phyloP scores from a whole-genome alignment of 2,888 invertebrate genomes.

The Caenorhabditis sp. region DNA sequence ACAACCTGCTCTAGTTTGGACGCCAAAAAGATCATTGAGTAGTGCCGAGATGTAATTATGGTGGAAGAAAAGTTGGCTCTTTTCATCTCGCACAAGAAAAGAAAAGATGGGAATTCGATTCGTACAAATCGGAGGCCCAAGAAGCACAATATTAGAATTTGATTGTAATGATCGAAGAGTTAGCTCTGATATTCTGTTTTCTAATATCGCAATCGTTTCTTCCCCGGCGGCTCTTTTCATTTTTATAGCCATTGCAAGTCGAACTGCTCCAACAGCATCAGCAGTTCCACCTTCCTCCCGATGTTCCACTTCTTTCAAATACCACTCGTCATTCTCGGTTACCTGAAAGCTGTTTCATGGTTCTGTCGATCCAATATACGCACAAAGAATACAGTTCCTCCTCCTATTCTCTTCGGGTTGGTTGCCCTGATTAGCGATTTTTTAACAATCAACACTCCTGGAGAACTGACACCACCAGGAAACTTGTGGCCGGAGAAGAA shows the following conservation, averaged over 20 bases:
- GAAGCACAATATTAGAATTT: slow-evolving; percentile 22
- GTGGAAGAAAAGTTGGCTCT: slow-evolving; percentile 89
- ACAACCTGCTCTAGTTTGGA: slow-evolving; percentile 85
- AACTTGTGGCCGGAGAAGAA: slow-evolving; percentile 94
- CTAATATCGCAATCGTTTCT: slow-evolving; percentile 87
- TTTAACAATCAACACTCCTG: slow-evolving; percentile 88
- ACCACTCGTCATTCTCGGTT: slow-evolving; percentile 84
- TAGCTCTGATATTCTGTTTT: slow-evolving; percentile 62
- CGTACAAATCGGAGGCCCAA: slow-evolving; percentile 2
- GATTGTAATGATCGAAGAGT: slow-evolving; percentile 8
- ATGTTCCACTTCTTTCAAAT: slow-evolving; percentile 84
- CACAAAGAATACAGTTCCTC: slow-evolving; percentile 86
- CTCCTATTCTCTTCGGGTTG: slow-evolving; percentile 85
- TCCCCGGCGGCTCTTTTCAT: slow-evolving; percentile 90
- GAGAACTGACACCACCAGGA: slow-evolving; percentile 92
- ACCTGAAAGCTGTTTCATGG: slow-evolving; percentile 45
- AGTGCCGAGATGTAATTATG: slow-evolving; percentile 92
- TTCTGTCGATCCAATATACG: slow-evolving; percentile 64
- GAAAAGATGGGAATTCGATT: slow-evolving; percentile 90
- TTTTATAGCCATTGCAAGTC: slow-evolving; percentile 92
- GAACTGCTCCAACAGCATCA: slow-evolving; percentile 86
- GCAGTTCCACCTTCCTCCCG: slow-evolving; percentile 75
- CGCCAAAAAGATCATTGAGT: slow-evolving; percentile 93
- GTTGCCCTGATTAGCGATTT: slow-evolving; percentile 86
- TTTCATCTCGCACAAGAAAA: slow-evolving; percentile 88